Evolutionary conservation across 2,113 vertebrate genomes (phyloP).

Genomic region (Phoenicopterus ruber): DNA sequence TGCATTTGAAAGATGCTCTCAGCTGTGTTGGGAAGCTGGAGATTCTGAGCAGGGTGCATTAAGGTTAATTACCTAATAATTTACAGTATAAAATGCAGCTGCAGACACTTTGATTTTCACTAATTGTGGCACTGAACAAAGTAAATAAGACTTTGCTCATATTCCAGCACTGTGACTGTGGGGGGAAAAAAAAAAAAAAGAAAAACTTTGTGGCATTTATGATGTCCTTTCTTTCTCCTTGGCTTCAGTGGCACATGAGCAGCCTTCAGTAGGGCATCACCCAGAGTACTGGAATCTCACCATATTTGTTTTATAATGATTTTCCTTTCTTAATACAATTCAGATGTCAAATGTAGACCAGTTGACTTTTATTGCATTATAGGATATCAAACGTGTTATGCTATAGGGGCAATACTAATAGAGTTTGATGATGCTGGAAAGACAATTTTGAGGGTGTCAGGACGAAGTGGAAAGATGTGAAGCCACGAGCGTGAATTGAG

Average conservation of each 20-base stretch:
- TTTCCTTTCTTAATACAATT: slow-evolving; percentile 41
- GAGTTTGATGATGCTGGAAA: background rate
- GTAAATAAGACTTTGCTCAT: slow-evolving; percentile 32
- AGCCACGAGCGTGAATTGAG: background rate
- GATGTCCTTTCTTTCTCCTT: slow-evolving; percentile 22
- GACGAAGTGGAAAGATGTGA: background rate
- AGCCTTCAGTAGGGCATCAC: background rate
- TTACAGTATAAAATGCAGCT: slow-evolving; percentile 55
- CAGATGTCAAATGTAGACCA: background rate
- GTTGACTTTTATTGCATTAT: background rate
- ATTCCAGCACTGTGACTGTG: background rate
- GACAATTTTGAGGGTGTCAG: background rate
- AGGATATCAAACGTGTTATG: background rate
- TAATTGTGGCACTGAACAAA: slow-evolving; percentile 52
- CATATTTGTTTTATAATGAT: slow-evolving; percentile 38
- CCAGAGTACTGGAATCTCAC: background rate
- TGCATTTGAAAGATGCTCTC: slow-evolving; percentile 30
- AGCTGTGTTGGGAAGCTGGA: background rate
- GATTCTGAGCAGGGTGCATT: slow-evolving; percentile 34
- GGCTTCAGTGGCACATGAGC: background rate
- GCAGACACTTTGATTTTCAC: slow-evolving; percentile 64
- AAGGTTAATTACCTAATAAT: slow-evolving; percentile 74
- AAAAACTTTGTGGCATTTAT: background rate
- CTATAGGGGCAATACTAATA: background rate
- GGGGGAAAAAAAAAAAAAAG: background rate